Conservation (phyloP, 2,113 vertebrate genomes). For the Lota lota region DNA sequence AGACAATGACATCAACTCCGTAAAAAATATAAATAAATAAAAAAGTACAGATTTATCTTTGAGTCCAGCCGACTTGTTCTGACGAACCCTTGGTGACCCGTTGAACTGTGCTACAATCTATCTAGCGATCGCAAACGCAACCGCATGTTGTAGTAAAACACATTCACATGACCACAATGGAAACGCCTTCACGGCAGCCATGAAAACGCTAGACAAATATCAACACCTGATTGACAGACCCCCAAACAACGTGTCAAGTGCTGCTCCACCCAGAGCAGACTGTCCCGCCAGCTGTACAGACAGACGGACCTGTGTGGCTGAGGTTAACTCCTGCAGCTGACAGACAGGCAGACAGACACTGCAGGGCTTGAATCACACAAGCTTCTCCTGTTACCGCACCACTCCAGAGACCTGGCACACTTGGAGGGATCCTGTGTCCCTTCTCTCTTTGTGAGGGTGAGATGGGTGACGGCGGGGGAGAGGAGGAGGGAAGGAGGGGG, state of each 20-base stretch:
- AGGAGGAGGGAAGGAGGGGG: background rate
- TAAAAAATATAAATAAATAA: background rate
- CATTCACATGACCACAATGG: too few relatives aligned
- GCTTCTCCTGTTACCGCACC: constrained; percentile 15
- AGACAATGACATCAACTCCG: background rate
- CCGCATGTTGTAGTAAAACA: too few relatives aligned
- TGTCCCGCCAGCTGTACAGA: constrained; percentile 10
- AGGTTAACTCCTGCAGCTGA: constrained; percentile 35
- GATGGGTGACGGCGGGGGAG: background rate
- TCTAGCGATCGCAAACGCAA: background rate
- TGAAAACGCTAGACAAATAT: too few relatives aligned
- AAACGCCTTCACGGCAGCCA: too few relatives aligned
- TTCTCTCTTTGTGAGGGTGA: constrained; percentile 8
- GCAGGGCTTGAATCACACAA: constrained; percentile 35
- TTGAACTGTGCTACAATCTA: constrained; percentile 5
- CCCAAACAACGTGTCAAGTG: too few relatives aligned
- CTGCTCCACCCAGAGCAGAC: constrained; percentile 7
- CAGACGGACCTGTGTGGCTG: constrained; percentile 37
- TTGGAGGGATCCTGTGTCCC: constrained; percentile 30
- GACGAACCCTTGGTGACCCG: background rate
- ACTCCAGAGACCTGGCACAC: background rate
- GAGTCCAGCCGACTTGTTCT: background rate
- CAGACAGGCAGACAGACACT: constrained; percentile 36
- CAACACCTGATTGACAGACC: too few relatives aligned
- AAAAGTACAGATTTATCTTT: too few relatives aligned